Evolutionary conservation across 2,113 vertebrate species (phyloP).

Genomic region (Nesospiza acunhae): DNA sequence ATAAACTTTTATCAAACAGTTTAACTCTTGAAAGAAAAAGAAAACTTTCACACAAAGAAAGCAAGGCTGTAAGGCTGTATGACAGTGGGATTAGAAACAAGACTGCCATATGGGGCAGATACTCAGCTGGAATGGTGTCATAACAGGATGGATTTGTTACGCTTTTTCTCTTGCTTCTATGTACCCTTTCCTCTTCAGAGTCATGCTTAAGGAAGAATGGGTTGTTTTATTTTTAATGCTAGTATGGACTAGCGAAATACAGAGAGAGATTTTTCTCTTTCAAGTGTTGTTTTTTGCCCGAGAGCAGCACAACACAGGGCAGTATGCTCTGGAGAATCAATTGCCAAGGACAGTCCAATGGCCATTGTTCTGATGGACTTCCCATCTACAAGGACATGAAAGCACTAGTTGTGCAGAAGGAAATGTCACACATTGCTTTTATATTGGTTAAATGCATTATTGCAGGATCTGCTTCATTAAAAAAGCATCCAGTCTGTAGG

Average conservation of each 20-base stretch:
- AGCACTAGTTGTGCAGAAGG: conserved; percentile 6
- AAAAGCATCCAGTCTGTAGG: neutral
- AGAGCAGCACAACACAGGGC: neutral
- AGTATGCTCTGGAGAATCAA: conserved; percentile 13
- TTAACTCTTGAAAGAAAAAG: neutral
- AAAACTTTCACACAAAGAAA: neutral
- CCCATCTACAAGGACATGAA: conserved; percentile 28
- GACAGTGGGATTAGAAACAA: neutral
- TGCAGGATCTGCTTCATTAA: neutral
- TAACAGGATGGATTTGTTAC: neutral
- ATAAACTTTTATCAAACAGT: neutral
- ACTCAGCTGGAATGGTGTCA: neutral
- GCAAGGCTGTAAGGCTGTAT: neutral
- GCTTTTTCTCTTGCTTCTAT: neutral
- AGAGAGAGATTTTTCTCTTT: conserved; percentile 38
- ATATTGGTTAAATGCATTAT: neutral
- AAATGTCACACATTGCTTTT: neutral
- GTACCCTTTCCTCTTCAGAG: neutral
- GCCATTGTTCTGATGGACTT: conserved; percentile 36
- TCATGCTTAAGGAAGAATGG: neutral
- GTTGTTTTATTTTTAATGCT: conserved; percentile 28
- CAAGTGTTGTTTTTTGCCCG: conserved; percentile 26
- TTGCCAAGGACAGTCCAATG: neutral
- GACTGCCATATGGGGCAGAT: neutral
- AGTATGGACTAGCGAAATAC: neutral